Conservation (phyloP, 2,888 invertebrate species). For the Aphrophora alni region DNA sequence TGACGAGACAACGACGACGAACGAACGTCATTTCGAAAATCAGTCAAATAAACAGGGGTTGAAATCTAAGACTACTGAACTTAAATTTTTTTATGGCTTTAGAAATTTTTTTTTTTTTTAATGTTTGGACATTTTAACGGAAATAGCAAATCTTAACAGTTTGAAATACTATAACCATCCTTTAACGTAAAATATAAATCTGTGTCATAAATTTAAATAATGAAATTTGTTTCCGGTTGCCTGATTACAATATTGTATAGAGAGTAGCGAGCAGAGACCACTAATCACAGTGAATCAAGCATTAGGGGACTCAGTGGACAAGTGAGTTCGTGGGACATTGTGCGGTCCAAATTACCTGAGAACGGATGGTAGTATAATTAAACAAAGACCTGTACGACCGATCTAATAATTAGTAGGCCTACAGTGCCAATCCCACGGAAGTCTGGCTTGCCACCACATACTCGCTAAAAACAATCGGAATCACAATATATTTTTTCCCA, state of each 20-base stretch:
- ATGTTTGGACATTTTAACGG: too few relatives aligned
- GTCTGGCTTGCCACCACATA: background rate
- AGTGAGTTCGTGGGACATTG: background rate
- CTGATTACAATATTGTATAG: background rate
- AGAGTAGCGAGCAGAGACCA: too few relatives aligned
- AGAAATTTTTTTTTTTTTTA: too few relatives aligned
- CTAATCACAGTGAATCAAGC: background rate
- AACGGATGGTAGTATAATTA: background rate
- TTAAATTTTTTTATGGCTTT: too few relatives aligned
- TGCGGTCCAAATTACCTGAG: conserved; percentile 7
- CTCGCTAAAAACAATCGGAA: background rate
- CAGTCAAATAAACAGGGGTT: too few relatives aligned
- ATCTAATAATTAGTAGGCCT: background rate
- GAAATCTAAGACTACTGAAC: too few relatives aligned
- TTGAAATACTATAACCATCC: too few relatives aligned
- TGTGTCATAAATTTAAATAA: background rate
- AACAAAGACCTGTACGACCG: background rate
- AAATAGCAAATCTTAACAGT: too few relatives aligned
- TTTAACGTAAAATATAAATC: too few relatives aligned
- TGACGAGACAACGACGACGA: too few relatives aligned
- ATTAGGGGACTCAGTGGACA: background rate
- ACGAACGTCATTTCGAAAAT: too few relatives aligned
- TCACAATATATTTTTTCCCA: background rate
- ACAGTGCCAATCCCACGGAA: conserved; percentile 3
- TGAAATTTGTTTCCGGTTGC: background rate